Percentiles rank a stretch among this genome's conserved stretches.
Evolutionary conservation across 1,140 invertebrate species (phyloP).

Genomic region (Triops longicaudatus): DNA sequence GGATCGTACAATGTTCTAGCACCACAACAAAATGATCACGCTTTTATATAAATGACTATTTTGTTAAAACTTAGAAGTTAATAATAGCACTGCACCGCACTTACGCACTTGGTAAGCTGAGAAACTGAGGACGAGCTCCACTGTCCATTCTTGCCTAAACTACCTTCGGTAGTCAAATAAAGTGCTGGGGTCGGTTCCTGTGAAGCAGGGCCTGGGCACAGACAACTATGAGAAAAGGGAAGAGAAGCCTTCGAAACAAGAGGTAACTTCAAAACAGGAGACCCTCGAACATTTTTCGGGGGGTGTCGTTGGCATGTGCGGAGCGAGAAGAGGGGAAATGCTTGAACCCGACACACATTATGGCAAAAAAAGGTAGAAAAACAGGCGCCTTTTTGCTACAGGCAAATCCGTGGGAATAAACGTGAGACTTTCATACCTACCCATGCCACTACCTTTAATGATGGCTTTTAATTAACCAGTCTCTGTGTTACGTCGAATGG

Average conservation of each 20-base stretch:
- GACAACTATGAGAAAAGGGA: not conserved
- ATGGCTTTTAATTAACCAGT: not conserved
- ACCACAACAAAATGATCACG: no score
- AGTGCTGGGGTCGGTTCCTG: not conserved
- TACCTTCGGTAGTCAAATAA: conserved; percentile 15
- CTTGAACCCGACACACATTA: not conserved
- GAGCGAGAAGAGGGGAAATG: not conserved
- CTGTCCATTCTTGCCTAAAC: conserved; percentile 11
- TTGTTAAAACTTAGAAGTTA: no score
- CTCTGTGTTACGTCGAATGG: not conserved
- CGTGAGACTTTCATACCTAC: not conserved
- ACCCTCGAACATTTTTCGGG: not conserved
- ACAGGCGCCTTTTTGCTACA: not conserved
- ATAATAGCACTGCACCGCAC: not conserved
- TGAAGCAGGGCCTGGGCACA: not conserved
- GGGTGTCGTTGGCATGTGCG: not conserved
- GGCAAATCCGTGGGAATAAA: conserved; percentile 2
- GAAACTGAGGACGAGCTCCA: not conserved
- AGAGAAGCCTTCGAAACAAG: not conserved
- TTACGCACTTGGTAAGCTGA: not conserved
- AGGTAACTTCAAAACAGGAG: not conserved
- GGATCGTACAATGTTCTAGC: no score
- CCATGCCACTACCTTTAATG: not conserved
- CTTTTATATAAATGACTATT: no score
- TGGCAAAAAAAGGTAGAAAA: not conserved